phyloP scores from a whole-genome alignment of 2,113 vertebrate species.

The Larimichthys crocea region DNA sequence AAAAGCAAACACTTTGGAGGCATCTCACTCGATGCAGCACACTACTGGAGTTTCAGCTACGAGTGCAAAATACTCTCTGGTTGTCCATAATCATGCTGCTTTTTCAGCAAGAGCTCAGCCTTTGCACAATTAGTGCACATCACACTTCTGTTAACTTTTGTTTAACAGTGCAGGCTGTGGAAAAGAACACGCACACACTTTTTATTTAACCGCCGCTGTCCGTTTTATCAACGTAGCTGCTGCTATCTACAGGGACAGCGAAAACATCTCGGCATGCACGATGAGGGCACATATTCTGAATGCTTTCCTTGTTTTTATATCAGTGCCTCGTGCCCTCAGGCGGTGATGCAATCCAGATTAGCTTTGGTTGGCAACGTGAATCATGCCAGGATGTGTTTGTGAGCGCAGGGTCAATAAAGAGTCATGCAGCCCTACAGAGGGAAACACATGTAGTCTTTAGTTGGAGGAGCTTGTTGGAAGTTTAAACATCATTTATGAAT shows the following conservation, averaged over 20 bases:
- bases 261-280: neutral
- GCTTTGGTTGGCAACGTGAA: conserved; percentile 16
- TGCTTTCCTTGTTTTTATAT: neutral
- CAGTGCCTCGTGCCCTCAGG: conserved; percentile 24
- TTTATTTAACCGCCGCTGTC: no score
- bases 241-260: neutral
- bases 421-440: neutral
- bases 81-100: neutral
- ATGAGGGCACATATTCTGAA: neutral
- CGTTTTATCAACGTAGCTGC: no score
- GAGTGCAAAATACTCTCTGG: neutral
- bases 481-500: neutral
- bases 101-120: neutral
- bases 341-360: conserved; percentile 31
- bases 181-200: neutral
- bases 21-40: neutral
- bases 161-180: neutral
- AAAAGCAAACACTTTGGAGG: neutral
- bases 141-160: neutral
- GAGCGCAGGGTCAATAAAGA: conserved; percentile 3
- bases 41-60: neutral
- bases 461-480: no score
- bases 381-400: conserved; percentile 38
- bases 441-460: neutral
- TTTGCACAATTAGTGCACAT: neutral